Evolutionary conservation across 2,797 vertebrate genomes (phyloP), one percentile per base, ranked within the genome.

Genomic region (Amniataba percoides): DNA sequence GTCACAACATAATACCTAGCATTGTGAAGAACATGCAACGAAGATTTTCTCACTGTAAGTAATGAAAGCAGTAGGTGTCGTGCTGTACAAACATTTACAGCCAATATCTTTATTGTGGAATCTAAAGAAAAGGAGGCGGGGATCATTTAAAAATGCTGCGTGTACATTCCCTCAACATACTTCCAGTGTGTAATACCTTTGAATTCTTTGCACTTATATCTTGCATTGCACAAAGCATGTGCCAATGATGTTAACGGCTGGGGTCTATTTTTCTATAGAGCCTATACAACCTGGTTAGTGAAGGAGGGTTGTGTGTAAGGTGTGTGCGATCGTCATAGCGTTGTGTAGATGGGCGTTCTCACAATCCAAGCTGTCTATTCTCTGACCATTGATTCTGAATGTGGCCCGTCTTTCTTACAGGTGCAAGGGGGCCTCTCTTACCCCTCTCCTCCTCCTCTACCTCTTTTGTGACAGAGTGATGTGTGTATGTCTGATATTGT

Each of bases 401-500:
- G 73, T 7, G 10, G 77, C 78, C 75, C 70, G 83, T 86, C 74
- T 83, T 82, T 88, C 80, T 86, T 92, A 90, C 84, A 92, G 91
- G 89, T 92, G 87, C 87, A 87, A 74, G 48, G 83, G 85, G 78
- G 69, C 78, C 84, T 85, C 85, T 84, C 74, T 55, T 81, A 34
- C 56, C 78, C 70, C 58, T 70, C 64, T 78, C 65, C 77, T 85
- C 73, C 76, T 81, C 62, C 70, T 81, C 80, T 58, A 49, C 59
- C 74, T 84, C 85, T 70, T 86, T 85, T 92, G 87, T 90, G 83
- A 78, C 76, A 78, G 69, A 87, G 74, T 74, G 73, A 87, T 90
- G 87, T 87, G 87, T 88, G 85, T 75, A 68, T 81, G 88, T 90
- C 78, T 87, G 86, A 88, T 86, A 86, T 83, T 82, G 87, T 85